These are phyloP conservation scores for Idris sp. DNA, from an alignment of 1,140 invertebrate genomes.

Conservation along the genomic window DNA sequence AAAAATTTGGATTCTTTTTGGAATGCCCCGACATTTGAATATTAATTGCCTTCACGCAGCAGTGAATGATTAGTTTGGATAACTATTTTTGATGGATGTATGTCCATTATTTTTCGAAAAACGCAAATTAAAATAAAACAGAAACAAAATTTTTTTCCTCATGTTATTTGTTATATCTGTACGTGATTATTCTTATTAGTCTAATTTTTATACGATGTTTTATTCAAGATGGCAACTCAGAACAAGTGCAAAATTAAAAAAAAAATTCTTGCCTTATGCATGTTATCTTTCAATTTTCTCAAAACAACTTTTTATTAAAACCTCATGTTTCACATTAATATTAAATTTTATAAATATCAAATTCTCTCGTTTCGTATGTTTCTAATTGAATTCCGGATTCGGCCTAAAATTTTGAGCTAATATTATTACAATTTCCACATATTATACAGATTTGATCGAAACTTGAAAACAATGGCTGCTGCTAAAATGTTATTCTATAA, in stretches of 20 bases:
- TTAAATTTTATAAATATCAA: slow-evolving; percentile 5
- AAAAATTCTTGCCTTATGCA: slow-evolving; percentile 2
- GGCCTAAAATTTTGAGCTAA: slow-evolving; percentile 1
- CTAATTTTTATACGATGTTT: slow-evolving; percentile 21
- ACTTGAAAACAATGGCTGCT: too few relatives aligned
- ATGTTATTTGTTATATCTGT: too few relatives aligned
- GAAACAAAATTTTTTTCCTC: too few relatives aligned
- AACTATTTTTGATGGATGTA: slow-evolving; percentile 28
- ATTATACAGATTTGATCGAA: slow-evolving; percentile 5
- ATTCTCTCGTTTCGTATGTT: background rate
- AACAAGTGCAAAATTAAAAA: slow-evolving; percentile 13
- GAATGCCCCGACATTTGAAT: slow-evolving; percentile 36
- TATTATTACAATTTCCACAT: slow-evolving; percentile 16
- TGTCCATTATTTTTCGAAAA: background rate
- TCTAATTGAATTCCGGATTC: slow-evolving; percentile 5
- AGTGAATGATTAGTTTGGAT: slow-evolving; percentile 27
- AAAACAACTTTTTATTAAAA: slow-evolving; percentile 12
- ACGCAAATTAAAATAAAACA: slow-evolving; percentile 6
- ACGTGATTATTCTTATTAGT: too few relatives aligned
- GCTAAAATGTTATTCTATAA: slow-evolving; percentile 3
- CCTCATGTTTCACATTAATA: background rate
- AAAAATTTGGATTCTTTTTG: too few relatives aligned
- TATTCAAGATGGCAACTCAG: slow-evolving; percentile 6
- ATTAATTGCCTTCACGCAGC: slow-evolving; percentile 24
- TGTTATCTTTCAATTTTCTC: slow-evolving; percentile 16